Conservation (phyloP, 2,113 vertebrate genomes). For the Hippoglossus stenolepis region DNA sequence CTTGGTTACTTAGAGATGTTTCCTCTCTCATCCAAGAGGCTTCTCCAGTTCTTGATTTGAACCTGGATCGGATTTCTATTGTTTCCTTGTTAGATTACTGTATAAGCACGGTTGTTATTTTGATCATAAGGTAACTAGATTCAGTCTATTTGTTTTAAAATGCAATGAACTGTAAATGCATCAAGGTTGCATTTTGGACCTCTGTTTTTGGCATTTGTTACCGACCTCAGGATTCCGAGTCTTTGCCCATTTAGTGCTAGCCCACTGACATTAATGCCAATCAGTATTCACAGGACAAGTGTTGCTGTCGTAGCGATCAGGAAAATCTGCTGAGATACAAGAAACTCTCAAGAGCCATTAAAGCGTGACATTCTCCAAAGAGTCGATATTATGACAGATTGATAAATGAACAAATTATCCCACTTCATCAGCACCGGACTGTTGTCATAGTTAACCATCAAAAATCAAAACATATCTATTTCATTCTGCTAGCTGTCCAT, state of each 20-base stretch:
- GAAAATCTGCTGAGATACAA: slow-evolving; percentile 71
- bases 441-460: slow-evolving; percentile 73
- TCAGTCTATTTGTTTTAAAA: background rate
- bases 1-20: background rate
- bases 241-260: slow-evolving; percentile 2
- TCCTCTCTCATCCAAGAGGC: background rate
- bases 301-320: slow-evolving; percentile 39
- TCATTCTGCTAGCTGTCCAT: slow-evolving; percentile 66
- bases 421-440: slow-evolving; percentile 46
- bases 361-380: slow-evolving; percentile 55
- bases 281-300: slow-evolving; percentile 63
- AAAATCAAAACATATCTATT: slow-evolving; percentile 74
- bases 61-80: too few species aligned
- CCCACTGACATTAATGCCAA: slow-evolving; percentile 41
- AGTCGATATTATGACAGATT: slow-evolving; percentile 75
- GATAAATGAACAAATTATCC: slow-evolving; percentile 81
- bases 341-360: slow-evolving; percentile 62
- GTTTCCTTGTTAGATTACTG: too few species aligned
- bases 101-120: too few species aligned
- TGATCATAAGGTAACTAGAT: background rate
- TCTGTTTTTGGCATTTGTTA: slow-evolving; percentile 1
- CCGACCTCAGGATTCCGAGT: background rate
- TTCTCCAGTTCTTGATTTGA: background rate
- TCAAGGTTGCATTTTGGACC: background rate
- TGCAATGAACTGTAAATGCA: background rate